A percentile compares a stretch with the other conserved stretches of the same genome.
Evolutionary conservation across 1,140 invertebrate genomes (phyloP).

Genomic region (Temnothorax curvispinosus): DNA sequence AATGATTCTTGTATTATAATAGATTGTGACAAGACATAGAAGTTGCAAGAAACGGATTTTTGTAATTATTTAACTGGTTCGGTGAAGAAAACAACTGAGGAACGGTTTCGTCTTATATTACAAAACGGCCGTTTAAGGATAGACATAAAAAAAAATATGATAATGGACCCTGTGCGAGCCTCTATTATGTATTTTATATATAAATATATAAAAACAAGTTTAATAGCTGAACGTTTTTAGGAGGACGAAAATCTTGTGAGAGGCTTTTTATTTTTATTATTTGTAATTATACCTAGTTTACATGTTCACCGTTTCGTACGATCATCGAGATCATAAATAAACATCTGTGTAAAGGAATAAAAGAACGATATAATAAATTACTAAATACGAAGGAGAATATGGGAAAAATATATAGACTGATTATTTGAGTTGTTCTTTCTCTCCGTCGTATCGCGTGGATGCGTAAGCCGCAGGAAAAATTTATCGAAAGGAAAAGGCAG

Average conservation of each 20-base stretch:
- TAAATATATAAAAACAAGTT: slow-evolving; percentile 79
- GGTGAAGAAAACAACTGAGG: slow-evolving; percentile 51
- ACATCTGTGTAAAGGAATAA: slow-evolving; percentile 80
- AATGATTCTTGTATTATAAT: slow-evolving; percentile 83
- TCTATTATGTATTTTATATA: slow-evolving; percentile 86
- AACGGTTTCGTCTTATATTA: slow-evolving; percentile 70
- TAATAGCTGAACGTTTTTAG: slow-evolving; percentile 80
- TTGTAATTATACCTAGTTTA: slow-evolving; percentile 83
- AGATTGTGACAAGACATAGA: slow-evolving; percentile 83
- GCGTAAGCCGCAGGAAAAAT: slow-evolving; percentile 16
- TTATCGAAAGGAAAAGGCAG: not conserved
- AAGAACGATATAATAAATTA: slow-evolving; percentile 82
- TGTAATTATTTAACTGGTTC: slow-evolving; percentile 82
- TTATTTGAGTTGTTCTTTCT: slow-evolving; percentile 55
- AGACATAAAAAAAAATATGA: slow-evolving; percentile 79
- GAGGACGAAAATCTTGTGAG: slow-evolving; percentile 79
- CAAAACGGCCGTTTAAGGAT: slow-evolving; percentile 76
- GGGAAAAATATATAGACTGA: slow-evolving; percentile 45
- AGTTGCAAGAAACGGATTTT: slow-evolving; percentile 83
- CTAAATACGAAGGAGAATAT: slow-evolving; percentile 76
- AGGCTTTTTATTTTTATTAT: slow-evolving; percentile 84
- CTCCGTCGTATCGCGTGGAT: slow-evolving; percentile 15
- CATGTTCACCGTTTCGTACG: slow-evolving; percentile 82
- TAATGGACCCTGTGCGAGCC: slow-evolving; percentile 79
- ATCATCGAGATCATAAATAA: slow-evolving; percentile 79